phyloP scores from a whole-genome alignment of 2,113 vertebrate genomes.

The Polypterus bichir region DNA sequence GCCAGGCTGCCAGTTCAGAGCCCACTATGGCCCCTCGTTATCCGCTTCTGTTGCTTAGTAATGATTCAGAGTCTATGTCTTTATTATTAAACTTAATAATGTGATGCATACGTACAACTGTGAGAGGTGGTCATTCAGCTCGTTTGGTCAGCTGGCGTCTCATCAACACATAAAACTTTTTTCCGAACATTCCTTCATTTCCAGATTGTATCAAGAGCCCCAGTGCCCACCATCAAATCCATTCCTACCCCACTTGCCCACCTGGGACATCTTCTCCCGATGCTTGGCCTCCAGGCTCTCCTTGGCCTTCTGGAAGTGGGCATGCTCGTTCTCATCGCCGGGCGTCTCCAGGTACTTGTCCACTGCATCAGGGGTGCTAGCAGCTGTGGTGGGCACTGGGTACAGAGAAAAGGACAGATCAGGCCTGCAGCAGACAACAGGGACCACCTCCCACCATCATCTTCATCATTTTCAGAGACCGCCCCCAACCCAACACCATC shows the following conservation, averaged over 20 bases:
- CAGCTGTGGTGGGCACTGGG: constrained; percentile 79
- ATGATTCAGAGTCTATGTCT: too few relatives aligned
- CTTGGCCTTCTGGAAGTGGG: constrained; percentile 93
- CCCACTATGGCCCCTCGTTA: too few relatives aligned
- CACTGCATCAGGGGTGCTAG: constrained; percentile 82
- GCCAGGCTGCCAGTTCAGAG: too few relatives aligned
- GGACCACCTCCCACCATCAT: neutral
- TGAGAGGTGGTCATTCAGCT: too few relatives aligned
- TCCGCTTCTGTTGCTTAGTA: too few relatives aligned
- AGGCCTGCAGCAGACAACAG: neutral
- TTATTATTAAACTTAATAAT: too few relatives aligned
- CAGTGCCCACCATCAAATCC: too few relatives aligned
- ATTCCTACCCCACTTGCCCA: constrained; percentile 19
- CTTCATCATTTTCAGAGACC: neutral
- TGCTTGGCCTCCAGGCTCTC: constrained; percentile 92
- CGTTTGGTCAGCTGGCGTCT: too few relatives aligned
- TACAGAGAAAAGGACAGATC: neutral
- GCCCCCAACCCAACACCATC: neutral
- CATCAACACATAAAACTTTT: too few relatives aligned
- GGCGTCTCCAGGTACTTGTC: constrained; percentile 92
- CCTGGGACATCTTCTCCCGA: constrained; percentile 92
- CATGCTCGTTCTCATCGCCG: constrained; percentile 89
- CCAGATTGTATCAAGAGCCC: too few relatives aligned
- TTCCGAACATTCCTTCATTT: too few relatives aligned
- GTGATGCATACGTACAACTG: too few relatives aligned